phyloP scores from a whole-genome alignment of 64 coral and sea anemone genomes.

The Acropora yongei region DNA sequence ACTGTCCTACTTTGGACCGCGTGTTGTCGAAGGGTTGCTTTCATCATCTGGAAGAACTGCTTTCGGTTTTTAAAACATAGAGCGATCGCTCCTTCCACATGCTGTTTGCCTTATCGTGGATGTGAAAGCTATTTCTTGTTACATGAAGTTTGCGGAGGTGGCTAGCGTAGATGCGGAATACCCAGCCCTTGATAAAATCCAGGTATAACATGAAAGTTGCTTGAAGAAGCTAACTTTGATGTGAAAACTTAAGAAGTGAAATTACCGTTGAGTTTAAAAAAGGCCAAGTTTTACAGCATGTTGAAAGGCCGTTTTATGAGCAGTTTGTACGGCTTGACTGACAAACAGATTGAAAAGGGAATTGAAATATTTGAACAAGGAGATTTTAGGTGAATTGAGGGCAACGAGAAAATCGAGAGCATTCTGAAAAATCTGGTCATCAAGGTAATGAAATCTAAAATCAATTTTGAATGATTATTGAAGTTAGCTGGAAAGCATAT shows the following conservation, averaged over 20 bases:
- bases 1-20: neutral
- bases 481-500: too few relatives aligned
- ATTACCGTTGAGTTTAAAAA: neutral
- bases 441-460: neutral
- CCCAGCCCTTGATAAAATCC: neutral
- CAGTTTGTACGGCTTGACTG: neutral
- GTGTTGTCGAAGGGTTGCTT: neutral
- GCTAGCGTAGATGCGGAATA: neutral
- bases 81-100: neutral
- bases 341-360: constrained; percentile 13
- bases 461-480: neutral
- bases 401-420: neutral
- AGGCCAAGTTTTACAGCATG: constrained; percentile 8
- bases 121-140: neutral
- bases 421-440: neutral
- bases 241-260: neutral
- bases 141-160: neutral
- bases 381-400: neutral
- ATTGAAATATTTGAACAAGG: neutral
- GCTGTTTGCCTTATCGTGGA: neutral
- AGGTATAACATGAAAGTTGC: neutral
- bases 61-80: neutral
- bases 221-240: neutral
- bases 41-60: neutral
- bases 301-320: neutral